These are phyloP conservation scores for Gallinago media DNA, from an alignment of 2,113 vertebrate species.

Conservation along the genomic window DNA sequence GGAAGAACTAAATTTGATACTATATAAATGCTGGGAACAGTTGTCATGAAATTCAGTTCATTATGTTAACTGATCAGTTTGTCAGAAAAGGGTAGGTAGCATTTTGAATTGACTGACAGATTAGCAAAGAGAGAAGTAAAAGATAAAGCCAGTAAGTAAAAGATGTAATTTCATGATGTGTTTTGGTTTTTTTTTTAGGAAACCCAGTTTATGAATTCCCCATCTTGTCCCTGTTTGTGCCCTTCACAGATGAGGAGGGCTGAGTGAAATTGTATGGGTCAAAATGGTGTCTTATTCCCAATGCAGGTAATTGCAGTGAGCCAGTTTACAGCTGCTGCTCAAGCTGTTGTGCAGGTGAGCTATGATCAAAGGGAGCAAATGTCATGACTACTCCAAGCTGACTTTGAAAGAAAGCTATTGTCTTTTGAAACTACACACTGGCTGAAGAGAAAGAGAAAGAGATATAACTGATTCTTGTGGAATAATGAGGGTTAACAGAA, in stretches of 20 bases:
- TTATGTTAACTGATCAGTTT: background rate
- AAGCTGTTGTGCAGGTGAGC: slow-evolving; percentile 44
- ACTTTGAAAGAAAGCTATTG: slow-evolving; percentile 29
- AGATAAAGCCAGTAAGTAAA: background rate
- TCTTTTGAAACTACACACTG: background rate
- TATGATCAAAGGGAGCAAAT: slow-evolving; percentile 42
- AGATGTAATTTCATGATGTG: background rate
- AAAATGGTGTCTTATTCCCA: slow-evolving; percentile 31
- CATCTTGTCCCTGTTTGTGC: background rate
- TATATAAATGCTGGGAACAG: background rate
- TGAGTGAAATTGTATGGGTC: background rate
- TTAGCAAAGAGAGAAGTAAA: background rate
- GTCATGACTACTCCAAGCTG: background rate
- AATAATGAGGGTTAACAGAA: background rate
- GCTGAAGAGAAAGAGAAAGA: no score
- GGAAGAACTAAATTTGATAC: background rate
- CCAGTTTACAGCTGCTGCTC: slow-evolving; percentile 36
- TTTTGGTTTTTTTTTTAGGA: background rate
- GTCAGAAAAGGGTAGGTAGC: background rate
- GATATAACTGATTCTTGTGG: background rate
- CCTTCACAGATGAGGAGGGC: background rate
- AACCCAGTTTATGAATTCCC: background rate
- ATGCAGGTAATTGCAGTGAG: background rate
- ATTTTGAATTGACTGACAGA: background rate
- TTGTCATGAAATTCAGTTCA: background rate